Percentiles rank a stretch among this genome's conserved stretches.
Evolutionary conservation across 2,797 vertebrate species (phyloP).

Genomic region (Pseudochaenichthys georgianus): DNA sequence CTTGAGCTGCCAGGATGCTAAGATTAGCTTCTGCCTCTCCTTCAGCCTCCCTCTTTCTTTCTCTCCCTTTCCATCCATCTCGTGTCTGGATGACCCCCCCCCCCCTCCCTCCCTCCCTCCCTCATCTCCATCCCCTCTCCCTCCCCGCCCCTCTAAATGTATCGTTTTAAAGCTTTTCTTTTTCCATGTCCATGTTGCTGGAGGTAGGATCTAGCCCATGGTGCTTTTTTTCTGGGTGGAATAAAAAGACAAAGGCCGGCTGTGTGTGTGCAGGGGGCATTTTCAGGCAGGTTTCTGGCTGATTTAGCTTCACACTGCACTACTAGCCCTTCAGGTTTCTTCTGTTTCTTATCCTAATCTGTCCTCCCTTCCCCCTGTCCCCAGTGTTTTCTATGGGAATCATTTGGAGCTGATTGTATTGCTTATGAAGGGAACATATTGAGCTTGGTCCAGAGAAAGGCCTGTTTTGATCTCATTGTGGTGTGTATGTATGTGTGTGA

Average conservation of each 20-base stretch:
- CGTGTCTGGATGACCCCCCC: conserved; percentile 53
- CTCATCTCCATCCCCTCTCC: conserved; percentile 42
- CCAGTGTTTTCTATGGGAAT: conserved; percentile 35
- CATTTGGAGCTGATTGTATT: conserved; percentile 49
- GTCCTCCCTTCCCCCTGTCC: conserved; percentile 35
- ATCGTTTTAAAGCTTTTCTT: conserved; percentile 72
- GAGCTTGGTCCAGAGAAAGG: conserved; percentile 80
- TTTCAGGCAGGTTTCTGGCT: conserved; percentile 75
- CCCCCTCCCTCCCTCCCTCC: not conserved
- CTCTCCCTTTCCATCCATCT: conserved; percentile 47
- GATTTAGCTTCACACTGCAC: conserved; percentile 74
- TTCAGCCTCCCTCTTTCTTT: conserved; percentile 38
- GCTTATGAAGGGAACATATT: conserved; percentile 69
- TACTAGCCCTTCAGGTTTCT: conserved; percentile 62
- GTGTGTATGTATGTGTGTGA: conserved; percentile 31
- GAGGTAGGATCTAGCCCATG: conserved; percentile 62
- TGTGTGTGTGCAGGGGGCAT: conserved; percentile 62
- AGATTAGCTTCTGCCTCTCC: conserved; percentile 63
- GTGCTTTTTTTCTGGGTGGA: conserved; percentile 73
- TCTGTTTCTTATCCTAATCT: conserved; percentile 48
- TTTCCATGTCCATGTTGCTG: conserved; percentile 66
- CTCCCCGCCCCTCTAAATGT: conserved; percentile 62
- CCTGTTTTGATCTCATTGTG: conserved; percentile 84
- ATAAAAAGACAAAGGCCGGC: conserved; percentile 77
- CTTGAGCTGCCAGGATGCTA: conserved; percentile 72